Conservation (phyloP, 2,797 vertebrate genomes). For the Myotis myotis region DNA sequence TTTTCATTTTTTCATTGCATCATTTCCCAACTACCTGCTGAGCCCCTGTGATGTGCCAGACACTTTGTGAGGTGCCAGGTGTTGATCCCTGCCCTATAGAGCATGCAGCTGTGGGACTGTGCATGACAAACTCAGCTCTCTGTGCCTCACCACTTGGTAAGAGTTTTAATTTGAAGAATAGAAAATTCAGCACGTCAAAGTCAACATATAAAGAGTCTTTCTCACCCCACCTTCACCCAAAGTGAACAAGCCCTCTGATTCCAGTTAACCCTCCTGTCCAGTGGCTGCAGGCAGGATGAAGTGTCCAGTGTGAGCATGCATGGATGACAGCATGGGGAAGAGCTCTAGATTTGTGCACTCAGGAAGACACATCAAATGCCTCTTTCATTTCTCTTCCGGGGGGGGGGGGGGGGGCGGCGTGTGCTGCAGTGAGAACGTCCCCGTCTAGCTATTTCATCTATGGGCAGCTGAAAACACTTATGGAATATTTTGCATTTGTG, state of each 20-base stretch:
- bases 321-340: background rate
- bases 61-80: background rate
- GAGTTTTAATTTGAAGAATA: background rate
- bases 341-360: background rate
- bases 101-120: background rate
- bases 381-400: background rate
- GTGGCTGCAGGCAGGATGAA: background rate
- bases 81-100: background rate
- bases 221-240: background rate
- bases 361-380: background rate
- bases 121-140: background rate
- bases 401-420: accelerated
- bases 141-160: background rate
- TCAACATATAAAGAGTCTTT: background rate
- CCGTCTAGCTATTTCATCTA: background rate
- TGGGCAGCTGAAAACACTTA: background rate
- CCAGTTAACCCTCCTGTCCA: background rate
- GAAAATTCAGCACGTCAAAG: background rate
- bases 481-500: background rate
- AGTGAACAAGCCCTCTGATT: background rate
- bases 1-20: background rate
- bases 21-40: background rate
- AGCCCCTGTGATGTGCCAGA: background rate
- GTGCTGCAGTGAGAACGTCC: background rate
- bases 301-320: background rate